phyloP scores from a whole-genome alignment of 2,888 invertebrate species.

The Meghimatium bilineatum region DNA sequence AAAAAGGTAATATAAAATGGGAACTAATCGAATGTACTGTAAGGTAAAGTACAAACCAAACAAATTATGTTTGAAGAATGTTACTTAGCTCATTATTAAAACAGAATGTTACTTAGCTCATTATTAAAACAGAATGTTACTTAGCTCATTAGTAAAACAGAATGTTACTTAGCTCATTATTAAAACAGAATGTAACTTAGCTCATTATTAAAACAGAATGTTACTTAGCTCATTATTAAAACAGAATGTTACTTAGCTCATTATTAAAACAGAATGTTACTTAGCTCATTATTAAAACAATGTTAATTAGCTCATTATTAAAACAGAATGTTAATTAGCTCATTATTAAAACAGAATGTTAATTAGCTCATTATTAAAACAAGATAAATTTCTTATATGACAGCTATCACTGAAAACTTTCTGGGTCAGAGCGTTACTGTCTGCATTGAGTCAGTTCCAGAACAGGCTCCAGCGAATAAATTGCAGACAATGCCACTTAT shows the following conservation, averaged over 20 bases:
- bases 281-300: background rate
- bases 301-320: background rate
- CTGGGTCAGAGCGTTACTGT: conserved; percentile 93
- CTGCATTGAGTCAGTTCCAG: conserved; percentile 89
- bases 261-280: too few relatives aligned
- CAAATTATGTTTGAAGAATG: conserved; percentile 1
- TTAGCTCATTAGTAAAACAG: too few relatives aligned
- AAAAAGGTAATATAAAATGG: too few relatives aligned
- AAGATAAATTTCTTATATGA: conserved; percentile 36
- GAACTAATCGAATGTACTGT: too few relatives aligned
- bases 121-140: too few relatives aligned
- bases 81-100: background rate
- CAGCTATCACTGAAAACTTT: conserved; percentile 81
- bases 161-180: background rate
- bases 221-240: too few relatives aligned
- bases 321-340: background rate
- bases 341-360: too few relatives aligned
- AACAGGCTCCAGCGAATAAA: conserved; percentile 88
- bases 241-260: background rate
- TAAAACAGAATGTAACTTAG: too few relatives aligned
- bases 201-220: too few relatives aligned
- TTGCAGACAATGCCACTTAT: conserved; percentile 82
- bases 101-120: background rate
- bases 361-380: background rate
- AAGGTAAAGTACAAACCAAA: too few relatives aligned